Base-by-base conservation (phyloP, 2,797 vertebrate species). In the Crossoptilon crossoptilon region DNA sequence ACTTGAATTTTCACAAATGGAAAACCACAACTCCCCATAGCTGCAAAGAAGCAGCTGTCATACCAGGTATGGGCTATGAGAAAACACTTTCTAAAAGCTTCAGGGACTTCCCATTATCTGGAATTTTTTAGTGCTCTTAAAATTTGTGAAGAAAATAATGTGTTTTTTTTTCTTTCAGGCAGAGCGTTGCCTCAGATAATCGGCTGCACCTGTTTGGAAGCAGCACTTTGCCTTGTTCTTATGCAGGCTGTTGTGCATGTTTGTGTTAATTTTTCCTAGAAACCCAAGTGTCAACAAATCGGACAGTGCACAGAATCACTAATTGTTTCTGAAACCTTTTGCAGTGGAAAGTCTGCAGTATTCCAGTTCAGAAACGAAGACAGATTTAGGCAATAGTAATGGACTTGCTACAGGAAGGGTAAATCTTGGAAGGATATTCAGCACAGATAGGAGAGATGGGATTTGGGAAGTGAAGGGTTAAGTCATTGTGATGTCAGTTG, bases 21-120 rank as follows among this genome's bases (percentile, higher is more conserved):
- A 96, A 96, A 97, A 95, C 95, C 96, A 95, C 95, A 97, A 95
- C 88, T 97, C 94, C 97, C 94, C 63, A 89, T 96, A 95, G 96
- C 71, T 96, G 86, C 95, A 96, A 94, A 96, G 92, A 86, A 97
- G 92, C 94, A 97, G 96, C 96, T 97, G 95, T 96, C 96, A 91
- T 96, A 97, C 95, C 89, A 97, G 95, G 96, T 97, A 97, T 1
- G 3, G 90, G 95, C 93, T 96, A 96, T 96, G 95, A 97, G 94
- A 97, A 97, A 97, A 97, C 95, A 96, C 91, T 97, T 98, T 96
- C 93, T 89, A 96, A 97, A 97, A 93, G 94, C 90, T 96, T 96
- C 78, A 94, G 96, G 95, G 95, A 97, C 88, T 97, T 97, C 92
- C 87, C 91, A 96, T 96, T 98, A 97, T 96, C 95, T 97, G 96